A percentile compares a stretch with the other conserved stretches of the same genome.
These are phyloP conservation scores for Sitobion miscanthi DNA, from an alignment of 1,140 invertebrate species.

Conservation along the genomic window DNA sequence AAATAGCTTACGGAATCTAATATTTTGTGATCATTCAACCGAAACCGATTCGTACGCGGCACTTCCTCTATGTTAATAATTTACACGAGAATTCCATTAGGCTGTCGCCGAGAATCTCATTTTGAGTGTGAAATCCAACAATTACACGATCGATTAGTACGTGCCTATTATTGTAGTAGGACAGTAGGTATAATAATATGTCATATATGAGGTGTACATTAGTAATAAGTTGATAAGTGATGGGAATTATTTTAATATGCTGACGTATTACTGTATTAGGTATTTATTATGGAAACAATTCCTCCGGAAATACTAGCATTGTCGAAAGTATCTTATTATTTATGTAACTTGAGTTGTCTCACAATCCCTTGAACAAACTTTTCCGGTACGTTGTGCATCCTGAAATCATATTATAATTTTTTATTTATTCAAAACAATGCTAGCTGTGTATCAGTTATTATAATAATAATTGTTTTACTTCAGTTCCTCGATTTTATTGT, in stretches of 20 bases:
- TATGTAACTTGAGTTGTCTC: conserved; percentile 58
- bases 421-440: not conserved
- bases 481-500: conserved; percentile 69
- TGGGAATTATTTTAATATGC: not conserved
- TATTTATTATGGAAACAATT: not conserved
- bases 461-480: conserved; percentile 59
- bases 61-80: not conserved
- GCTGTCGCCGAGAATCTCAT: not conserved
- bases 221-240: not conserved
- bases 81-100: not conserved
- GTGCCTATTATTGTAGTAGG: not conserved
- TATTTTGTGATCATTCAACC: not conserved
- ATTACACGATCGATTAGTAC: not conserved
- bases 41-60: not conserved
- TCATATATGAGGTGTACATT: not conserved
- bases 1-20: not conserved
- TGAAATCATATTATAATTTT: conserved; percentile 54
- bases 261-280: no score
- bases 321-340: not conserved
- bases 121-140: not conserved
- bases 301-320: not conserved
- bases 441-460: not conserved
- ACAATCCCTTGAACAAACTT: conserved; percentile 58
- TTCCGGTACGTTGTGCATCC: conserved; percentile 59
- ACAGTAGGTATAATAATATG: no score